phyloP scores from a whole-genome alignment of 2,797 vertebrate genomes.

The Apogon hyalosoma region DNA sequence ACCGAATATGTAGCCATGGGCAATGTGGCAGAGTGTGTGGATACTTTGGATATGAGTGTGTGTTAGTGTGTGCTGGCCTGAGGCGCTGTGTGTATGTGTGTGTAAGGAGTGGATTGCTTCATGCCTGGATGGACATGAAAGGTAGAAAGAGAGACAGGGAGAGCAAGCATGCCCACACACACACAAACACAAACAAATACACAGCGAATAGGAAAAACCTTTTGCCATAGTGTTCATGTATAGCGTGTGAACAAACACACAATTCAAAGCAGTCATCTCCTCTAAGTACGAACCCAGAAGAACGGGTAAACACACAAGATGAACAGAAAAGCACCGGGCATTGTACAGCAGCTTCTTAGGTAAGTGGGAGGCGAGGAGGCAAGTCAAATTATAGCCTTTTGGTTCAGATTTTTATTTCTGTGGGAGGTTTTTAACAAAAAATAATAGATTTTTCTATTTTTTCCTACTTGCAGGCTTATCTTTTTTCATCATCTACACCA shows the following conservation, averaged over 20 bases:
- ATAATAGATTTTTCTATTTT: conserved; percentile 6
- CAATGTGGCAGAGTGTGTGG: conserved; percentile 47
- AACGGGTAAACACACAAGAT: conserved; percentile 32
- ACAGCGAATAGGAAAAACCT: conserved; percentile 43
- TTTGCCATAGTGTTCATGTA: conserved; percentile 56
- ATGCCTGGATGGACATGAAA: conserved; percentile 79
- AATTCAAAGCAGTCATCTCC: conserved; percentile 36
- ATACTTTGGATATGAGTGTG: conserved; percentile 20
- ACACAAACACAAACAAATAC: conserved; percentile 21
- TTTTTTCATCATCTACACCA: no score
- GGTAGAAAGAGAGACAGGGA: conserved; percentile 55
- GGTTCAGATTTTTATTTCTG: conserved; percentile 15
- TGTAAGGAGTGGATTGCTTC: conserved; percentile 66
- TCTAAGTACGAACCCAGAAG: conserved; percentile 32
- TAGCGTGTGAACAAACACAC: conserved; percentile 42
- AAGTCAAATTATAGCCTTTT: conserved; percentile 28
- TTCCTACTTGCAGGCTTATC: neutral
- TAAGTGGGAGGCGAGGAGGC: conserved; percentile 13
- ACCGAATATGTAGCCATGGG: conserved; percentile 71
- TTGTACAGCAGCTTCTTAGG: conserved; percentile 18
- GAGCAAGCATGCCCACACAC: conserved; percentile 52
- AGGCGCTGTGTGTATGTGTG: conserved; percentile 44
- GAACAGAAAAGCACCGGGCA: conserved; percentile 12
- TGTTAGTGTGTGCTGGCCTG: conserved; percentile 40
- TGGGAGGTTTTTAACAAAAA: conserved; percentile 31